Base-by-base conservation (phyloP, 2,113 vertebrate genomes). In the Lota lota region DNA sequence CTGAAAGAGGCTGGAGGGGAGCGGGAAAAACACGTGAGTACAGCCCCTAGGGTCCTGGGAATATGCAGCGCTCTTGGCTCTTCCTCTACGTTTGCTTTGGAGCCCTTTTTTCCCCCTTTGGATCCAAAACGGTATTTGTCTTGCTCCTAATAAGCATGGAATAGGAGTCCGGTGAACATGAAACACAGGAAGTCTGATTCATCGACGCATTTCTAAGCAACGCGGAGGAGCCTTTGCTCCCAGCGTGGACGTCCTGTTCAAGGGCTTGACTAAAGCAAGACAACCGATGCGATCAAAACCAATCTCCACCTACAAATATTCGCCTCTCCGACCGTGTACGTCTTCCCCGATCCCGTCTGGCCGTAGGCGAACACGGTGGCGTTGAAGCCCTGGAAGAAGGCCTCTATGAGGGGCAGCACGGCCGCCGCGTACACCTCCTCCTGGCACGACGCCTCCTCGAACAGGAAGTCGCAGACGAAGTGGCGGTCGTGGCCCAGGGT, bases 331-430 rank as follows among this genome's bases (percentile, higher is more conserved):
- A 98, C 94, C 51, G 96, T 97, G 83, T 98, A 96, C 0, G 97
- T 98, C 90, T 99, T 98, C 65, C 97, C 96, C 0, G 95, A 98
- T 71, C 97, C 95, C 0, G 96, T 98, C 90, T 98, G 97, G 0
- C 97, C 96, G 10, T 99, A 98, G 54, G 96, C 95, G 87, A 99
- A 97, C 15, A 98, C 93, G 0, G 96, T 97, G 66, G 94, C 94
- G 53, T 98, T 98, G 89, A 96, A 96, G 5, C 97, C 96, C 83
- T 95, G 93, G 79, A 98, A 95, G 84, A 98, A 98, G 20, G 96
- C 94, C 60, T 95, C 91, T 0, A 98, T 92, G 54, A 99, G 94
- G 0, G 95, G 93, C 82, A 94, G 94, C 19, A 98, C 95, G 1
- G 95, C 96, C 22, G 77, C 84, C 17, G 84, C 87, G 80, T 96